Evolutionary conservation across 1,140 invertebrate species (phyloP), one percentile per base, ranked within the genome.

Genomic region (Dreissena polymorpha): DNA sequence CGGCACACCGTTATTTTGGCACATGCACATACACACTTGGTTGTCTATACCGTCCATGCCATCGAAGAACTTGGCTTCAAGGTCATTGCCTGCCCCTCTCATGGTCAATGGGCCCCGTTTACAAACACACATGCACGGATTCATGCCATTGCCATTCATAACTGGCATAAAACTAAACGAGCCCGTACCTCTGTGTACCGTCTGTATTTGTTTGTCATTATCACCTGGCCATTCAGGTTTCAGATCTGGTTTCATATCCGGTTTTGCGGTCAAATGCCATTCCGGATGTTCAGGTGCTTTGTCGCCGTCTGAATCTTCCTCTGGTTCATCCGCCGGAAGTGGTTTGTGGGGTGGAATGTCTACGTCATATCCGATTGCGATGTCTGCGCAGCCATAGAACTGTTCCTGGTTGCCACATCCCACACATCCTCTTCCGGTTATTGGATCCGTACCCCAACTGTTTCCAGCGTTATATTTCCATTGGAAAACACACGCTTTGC

Each of bases 391-490:
- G 49, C 89, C 90, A 85, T 90, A 91, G 79, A 91, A 92, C 77
- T 91, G 89, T 81, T 91, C 90, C 70, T 92, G 91, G 12, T 87
- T 85, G 7, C 91, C 91, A 84, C 89, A 91, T 0, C 91, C 91
- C 13, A 91, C 78, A 74, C 90, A 90, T 2, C 80, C 71, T 68
- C 78, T 70, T 0, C 87, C 88, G 16, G 86, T 88, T n/a, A 25
- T 57, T 23, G 85, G 57, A 81, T 89, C 87, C 7, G 65, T 85
- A 53, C 90, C 90, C 90, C 90, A 92, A 73, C 89, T 91, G 85
- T 92, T 93, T 25, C 91, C 92, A 3, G 92, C 88, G 64, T 89
- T 89, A 84, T 92, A 93, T 80, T 91, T 89, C 92, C 91, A 92
- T 73, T 92, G 92, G n/a, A 93, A 86, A 0, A 93, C 89, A 85